phyloP scores from a whole-genome alignment of 2,888 invertebrate genomes.

The Macaria liturata region DNA sequence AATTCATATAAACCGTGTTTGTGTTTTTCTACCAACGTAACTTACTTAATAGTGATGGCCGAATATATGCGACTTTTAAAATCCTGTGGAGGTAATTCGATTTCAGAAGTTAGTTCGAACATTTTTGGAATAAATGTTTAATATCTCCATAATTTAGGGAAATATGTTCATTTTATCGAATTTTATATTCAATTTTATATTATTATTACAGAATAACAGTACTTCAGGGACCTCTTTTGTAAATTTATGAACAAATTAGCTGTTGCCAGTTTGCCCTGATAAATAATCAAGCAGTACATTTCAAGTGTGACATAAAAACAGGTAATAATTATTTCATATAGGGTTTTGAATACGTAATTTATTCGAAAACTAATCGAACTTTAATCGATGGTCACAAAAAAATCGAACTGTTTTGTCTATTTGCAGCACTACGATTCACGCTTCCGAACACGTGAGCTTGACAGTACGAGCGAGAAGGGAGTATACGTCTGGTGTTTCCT shows the following conservation, averaged over 20 bases:
- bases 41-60: neutral
- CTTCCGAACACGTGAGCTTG: conserved; percentile 60
- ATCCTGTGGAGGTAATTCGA: neutral
- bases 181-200: too few relatives aligned
- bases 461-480: conserved; percentile 11
- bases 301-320: neutral
- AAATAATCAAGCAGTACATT: neutral
- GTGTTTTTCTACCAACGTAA: too few relatives aligned
- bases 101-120: neutral
- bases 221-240: neutral
- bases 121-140: neutral
- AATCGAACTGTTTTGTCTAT: neutral
- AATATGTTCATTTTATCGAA: neutral
- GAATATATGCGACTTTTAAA: neutral
- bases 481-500: conserved; percentile 42
- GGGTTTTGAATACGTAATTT: neutral
- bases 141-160: neutral
- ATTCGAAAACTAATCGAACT: neutral
- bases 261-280: neutral
- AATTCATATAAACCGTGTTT: too few relatives aligned
- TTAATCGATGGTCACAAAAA: conserved; percentile 4
- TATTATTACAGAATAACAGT: neutral
- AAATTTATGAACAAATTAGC: neutral
- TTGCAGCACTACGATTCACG: conserved; percentile 59
- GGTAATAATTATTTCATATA: neutral